Evolutionary conservation across 2,888 invertebrate species (phyloP).

Genomic region (Andrena praecox): DNA sequence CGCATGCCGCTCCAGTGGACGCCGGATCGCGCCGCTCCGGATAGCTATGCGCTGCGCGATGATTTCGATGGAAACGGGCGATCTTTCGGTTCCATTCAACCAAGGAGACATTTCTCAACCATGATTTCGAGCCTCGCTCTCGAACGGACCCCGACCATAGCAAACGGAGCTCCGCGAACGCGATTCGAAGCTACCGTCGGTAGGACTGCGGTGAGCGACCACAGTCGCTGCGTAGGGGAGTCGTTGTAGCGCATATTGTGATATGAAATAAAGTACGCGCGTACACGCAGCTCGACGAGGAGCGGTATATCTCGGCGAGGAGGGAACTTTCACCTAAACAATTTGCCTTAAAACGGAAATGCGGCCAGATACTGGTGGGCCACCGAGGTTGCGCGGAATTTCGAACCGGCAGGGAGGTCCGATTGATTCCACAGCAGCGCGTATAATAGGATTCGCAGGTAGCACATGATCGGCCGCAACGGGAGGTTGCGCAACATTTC

Average conservation of each 20-base stretch:
- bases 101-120: background rate
- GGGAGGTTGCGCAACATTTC: constrained; percentile 61
- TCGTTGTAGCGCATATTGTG: too few relatives aligned
- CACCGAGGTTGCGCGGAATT: background rate
- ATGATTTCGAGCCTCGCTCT: too few relatives aligned
- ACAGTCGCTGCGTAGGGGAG: too few relatives aligned
- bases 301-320: too few relatives aligned
- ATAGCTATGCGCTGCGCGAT: constrained; percentile 31
- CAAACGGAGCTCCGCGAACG: too few relatives aligned
- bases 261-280: too few relatives aligned
- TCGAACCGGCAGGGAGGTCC: background rate
- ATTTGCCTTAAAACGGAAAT: background rate
- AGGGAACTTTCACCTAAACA: constrained; percentile 3
- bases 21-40: constrained; percentile 52
- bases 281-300: background rate
- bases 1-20: constrained; percentile 63
- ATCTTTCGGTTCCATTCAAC: constrained; percentile 42
- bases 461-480: constrained; percentile 36
- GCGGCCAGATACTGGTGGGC: background rate
- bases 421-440: constrained; percentile 44
- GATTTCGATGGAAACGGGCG: constrained; percentile 45
- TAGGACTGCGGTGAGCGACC: too few relatives aligned
- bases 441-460: constrained; percentile 53
- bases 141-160: background rate
- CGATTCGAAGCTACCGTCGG: too few relatives aligned